Conservation (phyloP, 2,797 vertebrate genomes). For the Argya squamiceps region DNA sequence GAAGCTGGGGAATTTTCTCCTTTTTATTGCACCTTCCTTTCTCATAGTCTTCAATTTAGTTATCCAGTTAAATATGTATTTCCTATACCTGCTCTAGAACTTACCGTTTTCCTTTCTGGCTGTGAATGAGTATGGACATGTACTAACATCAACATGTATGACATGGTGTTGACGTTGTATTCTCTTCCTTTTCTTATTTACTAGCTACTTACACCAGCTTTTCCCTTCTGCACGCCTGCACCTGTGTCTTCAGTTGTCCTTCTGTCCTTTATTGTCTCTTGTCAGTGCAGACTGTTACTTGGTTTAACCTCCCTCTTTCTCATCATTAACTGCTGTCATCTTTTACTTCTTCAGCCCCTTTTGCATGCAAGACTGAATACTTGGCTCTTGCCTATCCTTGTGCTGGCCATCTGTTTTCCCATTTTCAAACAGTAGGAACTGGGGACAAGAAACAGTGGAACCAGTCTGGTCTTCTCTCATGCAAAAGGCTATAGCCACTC, state of each 20-base stretch:
- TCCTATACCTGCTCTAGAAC: not conserved
- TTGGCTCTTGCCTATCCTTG: not conserved
- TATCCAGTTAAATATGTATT: not conserved
- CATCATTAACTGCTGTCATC: not conserved
- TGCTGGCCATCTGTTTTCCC: not conserved
- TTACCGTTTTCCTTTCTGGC: fast-evolving
- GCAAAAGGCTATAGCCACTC: not conserved
- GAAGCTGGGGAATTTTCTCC: not conserved
- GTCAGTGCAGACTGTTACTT: not conserved
- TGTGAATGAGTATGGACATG: not conserved
- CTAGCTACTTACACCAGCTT: not conserved
- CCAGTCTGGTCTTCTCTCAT: not conserved
- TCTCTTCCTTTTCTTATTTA: not conserved
- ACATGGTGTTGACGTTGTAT: not conserved
- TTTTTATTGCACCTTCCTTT: not conserved
- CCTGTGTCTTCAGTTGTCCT: not conserved
- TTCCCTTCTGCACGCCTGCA: not conserved
- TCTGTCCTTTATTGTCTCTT: not conserved
- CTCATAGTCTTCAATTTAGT: not conserved
- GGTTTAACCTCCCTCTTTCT: not conserved
- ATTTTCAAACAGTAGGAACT: not conserved
- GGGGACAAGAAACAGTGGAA: not conserved
- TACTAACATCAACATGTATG: not conserved
- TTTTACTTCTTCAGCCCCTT: not conserved
- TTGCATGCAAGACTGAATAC: not conserved